Base-by-base conservation (phyloP, 2,888 invertebrate species). In the Tachystola acroxantha region DNA sequence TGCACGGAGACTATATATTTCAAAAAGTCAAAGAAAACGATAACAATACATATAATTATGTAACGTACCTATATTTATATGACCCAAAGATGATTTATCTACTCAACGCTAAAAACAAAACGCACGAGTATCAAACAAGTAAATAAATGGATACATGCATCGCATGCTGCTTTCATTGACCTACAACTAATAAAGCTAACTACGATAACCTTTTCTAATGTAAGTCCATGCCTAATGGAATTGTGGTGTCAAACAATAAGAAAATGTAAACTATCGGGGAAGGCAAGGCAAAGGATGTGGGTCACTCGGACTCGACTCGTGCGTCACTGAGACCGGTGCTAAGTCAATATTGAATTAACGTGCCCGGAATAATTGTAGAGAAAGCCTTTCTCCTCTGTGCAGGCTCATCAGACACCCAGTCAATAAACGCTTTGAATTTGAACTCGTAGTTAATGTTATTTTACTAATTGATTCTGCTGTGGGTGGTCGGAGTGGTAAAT, bases 321-420 rank as follows among this genome's bases (percentile, higher is more conserved):
- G 53, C 65, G 67, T 10, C 24, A 31, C 48, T 48, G 52, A 24
- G 56, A 70, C 71, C 67, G 58, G 68, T 67, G 77, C 62, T 78
- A 72, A 74, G 68, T 73, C 65, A 85, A 86, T 82, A 84, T 85
- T 84, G 76, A 79, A 77, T 73, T 78, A 80, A 77, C 82, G 72
- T 64, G 71, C 53, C 60, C 72, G 47, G 76, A 81, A 82, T 81
- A 76, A 81, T 77, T 77, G 74, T 55, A 53, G 80, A 74, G 84
- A 85, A 84, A 84, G 84, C 69, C 60, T 50, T 53, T 40, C 42
- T 45, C 43, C 32, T 16, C 33, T n/a, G 3, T 24, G n/a, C 24
- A 24, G 9, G n/a, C 24, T n/a, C 24, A 24, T 2, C 1, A 24
- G 24, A 24, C 24, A 24, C 24, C 24, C 36, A 32, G 32, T 36